Percentiles rank a stretch among this genome's conserved stretches.
These are phyloP conservation scores for Eupithecia abbreviata DNA, from an alignment of 2,888 invertebrate species.

Conservation along the genomic window DNA sequence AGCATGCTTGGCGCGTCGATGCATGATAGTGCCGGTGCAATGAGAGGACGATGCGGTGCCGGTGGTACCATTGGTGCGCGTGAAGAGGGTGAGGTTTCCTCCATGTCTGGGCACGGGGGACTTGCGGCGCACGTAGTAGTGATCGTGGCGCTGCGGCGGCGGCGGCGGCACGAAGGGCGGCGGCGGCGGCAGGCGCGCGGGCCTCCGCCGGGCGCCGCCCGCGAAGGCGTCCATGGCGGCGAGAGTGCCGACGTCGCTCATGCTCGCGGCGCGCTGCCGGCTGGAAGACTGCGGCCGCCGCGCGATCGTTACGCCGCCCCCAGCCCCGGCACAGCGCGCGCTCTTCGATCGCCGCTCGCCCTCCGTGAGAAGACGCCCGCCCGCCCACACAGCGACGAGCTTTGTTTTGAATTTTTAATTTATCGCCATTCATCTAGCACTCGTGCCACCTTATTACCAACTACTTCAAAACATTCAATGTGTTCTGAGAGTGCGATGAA, in stretches of 20 bases:
- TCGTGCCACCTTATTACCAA: slow-evolving; percentile 54
- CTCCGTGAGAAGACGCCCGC: slow-evolving; percentile 69
- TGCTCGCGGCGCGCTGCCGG: slow-evolving; percentile 80
- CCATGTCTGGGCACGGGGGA: slow-evolving; percentile 76
- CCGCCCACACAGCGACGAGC: slow-evolving; percentile 74
- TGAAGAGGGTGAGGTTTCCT: slow-evolving; percentile 77
- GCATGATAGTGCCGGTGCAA: slow-evolving; percentile 35
- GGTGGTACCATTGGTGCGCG: slow-evolving; percentile 75
- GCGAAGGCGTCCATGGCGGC: slow-evolving; percentile 82
- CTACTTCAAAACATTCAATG: slow-evolving; percentile 57
- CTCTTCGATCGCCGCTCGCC: slow-evolving; percentile 81
- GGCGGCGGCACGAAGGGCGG: slow-evolving; percentile 80
- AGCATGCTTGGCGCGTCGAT: slow-evolving; percentile 30
- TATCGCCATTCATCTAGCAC: slow-evolving; percentile 77
- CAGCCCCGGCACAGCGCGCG: slow-evolving; percentile 74
- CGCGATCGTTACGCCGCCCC: slow-evolving; percentile 70
- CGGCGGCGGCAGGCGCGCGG: slow-evolving; percentile 78
- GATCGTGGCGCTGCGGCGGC: slow-evolving; percentile 78
- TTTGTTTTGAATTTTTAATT: slow-evolving; percentile 83
- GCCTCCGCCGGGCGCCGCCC: slow-evolving; percentile 80
- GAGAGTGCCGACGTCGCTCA: slow-evolving; percentile 83
- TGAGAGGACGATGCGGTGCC: slow-evolving; percentile 48
- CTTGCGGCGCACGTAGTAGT: slow-evolving; percentile 81
- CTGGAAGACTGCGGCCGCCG: slow-evolving; percentile 80
- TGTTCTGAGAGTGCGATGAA: slow-evolving; percentile 42